Evolutionary conservation across 2,113 vertebrate genomes (phyloP).

Genomic region (Puma concolor): DNA sequence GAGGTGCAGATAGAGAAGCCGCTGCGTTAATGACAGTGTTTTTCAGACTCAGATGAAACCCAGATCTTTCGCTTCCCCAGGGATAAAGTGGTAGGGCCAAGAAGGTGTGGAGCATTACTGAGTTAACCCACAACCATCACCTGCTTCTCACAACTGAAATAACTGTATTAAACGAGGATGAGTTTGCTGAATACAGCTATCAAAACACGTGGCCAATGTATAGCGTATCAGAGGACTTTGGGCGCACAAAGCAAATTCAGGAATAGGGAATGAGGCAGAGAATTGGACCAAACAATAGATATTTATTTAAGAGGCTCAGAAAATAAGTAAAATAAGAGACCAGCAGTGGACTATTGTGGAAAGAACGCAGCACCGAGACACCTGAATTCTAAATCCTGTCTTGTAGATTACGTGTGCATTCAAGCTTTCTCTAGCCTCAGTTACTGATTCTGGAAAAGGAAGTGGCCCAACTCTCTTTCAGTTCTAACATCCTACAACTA

Average conservation of each 20-base stretch:
- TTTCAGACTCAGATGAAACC: conserved; percentile 9
- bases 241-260: not conserved
- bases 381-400: conserved; percentile 2
- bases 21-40: conserved; percentile 14
- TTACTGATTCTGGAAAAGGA: not conserved
- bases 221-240: not conserved
- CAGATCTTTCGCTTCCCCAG: not conserved
- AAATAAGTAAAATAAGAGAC: not conserved
- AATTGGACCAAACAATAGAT: not conserved
- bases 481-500: not conserved
- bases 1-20: not conserved
- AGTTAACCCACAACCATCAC: conserved; percentile 32
- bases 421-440: not conserved
- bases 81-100: not conserved
- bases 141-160: conserved; percentile 4
- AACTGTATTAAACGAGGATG: not conserved
- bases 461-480: not conserved
- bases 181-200: not conserved
- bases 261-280: not conserved
- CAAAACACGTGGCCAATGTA: not conserved
- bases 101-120: not conserved
- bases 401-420: not conserved
- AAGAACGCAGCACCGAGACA: not conserved
- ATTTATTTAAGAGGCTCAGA: not conserved
- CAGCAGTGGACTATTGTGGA: not conserved